These are phyloP conservation scores for Monochamus alternatus DNA, from an alignment of 2,888 invertebrate species.

Conservation along the genomic window DNA sequence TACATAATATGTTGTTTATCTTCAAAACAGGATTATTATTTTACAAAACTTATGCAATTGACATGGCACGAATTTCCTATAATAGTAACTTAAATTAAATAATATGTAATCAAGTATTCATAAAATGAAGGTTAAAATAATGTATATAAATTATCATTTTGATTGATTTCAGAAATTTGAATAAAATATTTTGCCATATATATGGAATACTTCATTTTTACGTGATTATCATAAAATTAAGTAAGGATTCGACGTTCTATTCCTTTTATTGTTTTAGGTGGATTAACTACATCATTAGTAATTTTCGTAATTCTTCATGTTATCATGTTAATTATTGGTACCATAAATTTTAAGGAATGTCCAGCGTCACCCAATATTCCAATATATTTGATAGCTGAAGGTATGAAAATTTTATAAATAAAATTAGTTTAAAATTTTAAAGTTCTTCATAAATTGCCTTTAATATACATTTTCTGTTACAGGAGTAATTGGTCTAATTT, in stretches of 20 bases:
- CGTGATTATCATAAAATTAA: too few relatives aligned
- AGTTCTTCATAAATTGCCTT: background rate
- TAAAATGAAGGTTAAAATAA: too few relatives aligned
- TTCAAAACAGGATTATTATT: background rate
- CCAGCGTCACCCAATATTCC: constrained; percentile 64
- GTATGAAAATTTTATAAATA: constrained; percentile 46
- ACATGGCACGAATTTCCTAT: too few relatives aligned
- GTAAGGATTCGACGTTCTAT: background rate
- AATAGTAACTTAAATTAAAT: too few relatives aligned
- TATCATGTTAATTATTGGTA: constrained; percentile 64
- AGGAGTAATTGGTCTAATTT: constrained; percentile 26
- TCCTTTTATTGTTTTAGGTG: constrained; percentile 58
- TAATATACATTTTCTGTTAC: background rate
- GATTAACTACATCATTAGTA: constrained; percentile 65
- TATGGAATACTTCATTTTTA: too few relatives aligned
- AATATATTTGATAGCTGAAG: constrained; percentile 66
- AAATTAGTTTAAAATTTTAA: too few relatives aligned
- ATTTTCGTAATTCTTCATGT: constrained; percentile 63
- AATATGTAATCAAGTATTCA: too few relatives aligned
- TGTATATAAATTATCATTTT: too few relatives aligned
- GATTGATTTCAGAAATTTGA: too few relatives aligned
- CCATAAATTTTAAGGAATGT: constrained; percentile 65
- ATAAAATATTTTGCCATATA: too few relatives aligned
- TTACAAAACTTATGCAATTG: background rate
- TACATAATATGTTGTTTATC: too few relatives aligned